These are phyloP conservation scores for Triplophysa siluroides DNA, from an alignment of 2,113 vertebrate genomes.

Conservation along the genomic window DNA sequence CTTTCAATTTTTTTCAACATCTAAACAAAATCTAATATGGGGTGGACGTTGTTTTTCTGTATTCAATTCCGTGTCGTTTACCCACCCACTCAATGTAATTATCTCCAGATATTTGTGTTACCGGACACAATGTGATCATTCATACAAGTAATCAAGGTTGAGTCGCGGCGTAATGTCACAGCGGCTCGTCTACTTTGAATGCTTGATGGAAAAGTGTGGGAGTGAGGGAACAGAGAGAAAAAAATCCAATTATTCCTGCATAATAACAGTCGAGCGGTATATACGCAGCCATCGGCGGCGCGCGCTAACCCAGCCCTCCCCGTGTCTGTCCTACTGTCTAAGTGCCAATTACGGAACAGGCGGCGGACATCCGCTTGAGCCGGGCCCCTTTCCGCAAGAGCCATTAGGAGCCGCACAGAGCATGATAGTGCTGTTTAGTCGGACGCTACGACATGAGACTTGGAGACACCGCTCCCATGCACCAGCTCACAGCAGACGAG, in stretches of 20 bases:
- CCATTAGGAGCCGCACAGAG: slow-evolving; percentile 45
- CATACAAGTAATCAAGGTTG: slow-evolving; percentile 50
- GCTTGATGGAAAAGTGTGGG: slow-evolving; percentile 35
- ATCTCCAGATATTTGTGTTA: slow-evolving; percentile 56
- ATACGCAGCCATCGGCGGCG: slow-evolving; percentile 43
- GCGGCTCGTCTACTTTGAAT: slow-evolving; percentile 29
- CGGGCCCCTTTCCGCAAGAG: slow-evolving; percentile 44
- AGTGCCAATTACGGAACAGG: slow-evolving; percentile 50
- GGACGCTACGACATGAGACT: slow-evolving; percentile 18
- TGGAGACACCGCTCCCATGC: slow-evolving; percentile 16
- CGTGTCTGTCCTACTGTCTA: slow-evolving; percentile 62
- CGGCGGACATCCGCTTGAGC: slow-evolving; percentile 56
- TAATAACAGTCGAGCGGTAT: slow-evolving; percentile 65
- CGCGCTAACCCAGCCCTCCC: slow-evolving; percentile 55
- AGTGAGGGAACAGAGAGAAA: slow-evolving; percentile 28
- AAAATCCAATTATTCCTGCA: slow-evolving; percentile 56
- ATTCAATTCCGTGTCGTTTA: slow-evolving; percentile 45
- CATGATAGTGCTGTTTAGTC: slow-evolving; percentile 51
- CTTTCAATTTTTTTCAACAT: neutral
- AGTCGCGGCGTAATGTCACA: slow-evolving; percentile 36
- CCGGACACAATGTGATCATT: slow-evolving; percentile 51
- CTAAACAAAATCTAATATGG: slow-evolving; percentile 10
- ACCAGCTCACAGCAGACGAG: slow-evolving; percentile 25
- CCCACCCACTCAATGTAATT: slow-evolving; percentile 57
- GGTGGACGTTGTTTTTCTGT: slow-evolving; percentile 39